Evolutionary conservation across 2,113 vertebrate genomes (phyloP), one percentile per base, ranked within the genome.

Genomic region (Heterotis niloticus): DNA sequence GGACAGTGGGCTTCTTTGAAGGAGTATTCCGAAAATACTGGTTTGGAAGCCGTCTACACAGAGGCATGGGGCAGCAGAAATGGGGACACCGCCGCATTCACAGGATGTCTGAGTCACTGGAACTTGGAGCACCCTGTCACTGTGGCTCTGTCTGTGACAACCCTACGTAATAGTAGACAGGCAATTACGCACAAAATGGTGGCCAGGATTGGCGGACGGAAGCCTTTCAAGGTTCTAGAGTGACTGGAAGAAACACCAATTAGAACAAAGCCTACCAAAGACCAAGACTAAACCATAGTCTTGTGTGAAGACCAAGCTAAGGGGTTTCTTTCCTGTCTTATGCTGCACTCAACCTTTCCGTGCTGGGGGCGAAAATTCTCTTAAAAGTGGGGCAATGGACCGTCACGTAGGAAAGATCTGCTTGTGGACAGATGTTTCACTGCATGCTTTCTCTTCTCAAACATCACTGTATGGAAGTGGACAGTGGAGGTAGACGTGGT

Each of bases 1-100:
- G 83, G 68, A 70, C 75, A 76, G 69, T 64, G 65, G 77, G 60
- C 64, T 69, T 75, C 73, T 71, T 81, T 78, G 75, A 83, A 66
- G 78, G 54, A 44, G 70, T 62, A 59, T 71, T 62, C 56, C 17
- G 20, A 57, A 70, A n/a, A 20, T 51, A 60, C 52, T 57, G 24
- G 34, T 75, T 18, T 20, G 34, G 28, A 52, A 54, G 60, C 74
- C 56, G 65, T 60, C 23, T 28, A 71, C 64, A 78, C 59, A 78
- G 67, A 76, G 51, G 20, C n/a, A 34, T 26, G 51, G 18, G 5
- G 3, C 18, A 10, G 2, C 64, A 65, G 64, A 5, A 18, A 65
- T 17, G n/a, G 44, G 20, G 69, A 12, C 69, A 23, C 54, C 29
- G 17, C n/a, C 13, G 0, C 4, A 5, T n/a, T 72, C 69, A 20